Percentiles rank a stretch among this genome's conserved stretches.
Conservation (phyloP, 1,140 invertebrate species). For the Pseudomyrmex flavicornis region DNA sequence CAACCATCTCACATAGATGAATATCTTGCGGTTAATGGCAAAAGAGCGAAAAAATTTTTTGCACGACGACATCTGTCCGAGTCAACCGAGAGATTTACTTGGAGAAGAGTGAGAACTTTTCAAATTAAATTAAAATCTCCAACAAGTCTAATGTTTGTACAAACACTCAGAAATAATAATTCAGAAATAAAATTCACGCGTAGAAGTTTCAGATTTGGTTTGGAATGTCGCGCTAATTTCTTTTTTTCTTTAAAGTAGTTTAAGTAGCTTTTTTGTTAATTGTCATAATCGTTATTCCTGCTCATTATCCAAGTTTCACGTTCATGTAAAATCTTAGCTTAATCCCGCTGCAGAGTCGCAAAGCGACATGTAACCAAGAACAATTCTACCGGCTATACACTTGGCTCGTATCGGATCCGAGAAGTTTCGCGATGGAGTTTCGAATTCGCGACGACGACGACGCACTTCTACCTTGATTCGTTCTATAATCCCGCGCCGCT, state of each 20-base stretch:
- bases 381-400: background rate
- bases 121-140: slow-evolving; percentile 23
- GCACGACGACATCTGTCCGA: slow-evolving; percentile 22
- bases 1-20: slow-evolving; percentile 14
- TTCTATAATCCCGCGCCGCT: slow-evolving; percentile 27
- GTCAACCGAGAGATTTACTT: background rate
- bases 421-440: slow-evolving; percentile 38
- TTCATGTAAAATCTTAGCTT: background rate
- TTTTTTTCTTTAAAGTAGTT: background rate
- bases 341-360: background rate
- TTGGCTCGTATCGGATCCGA: slow-evolving; percentile 30
- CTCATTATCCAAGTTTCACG: slow-evolving; percentile 6
- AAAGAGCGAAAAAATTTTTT: slow-evolving; percentile 29
- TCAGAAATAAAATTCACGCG: too few species aligned
- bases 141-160: background rate
- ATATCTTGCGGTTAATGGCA: slow-evolving; percentile 44
- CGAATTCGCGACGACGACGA: slow-evolving; percentile 3
- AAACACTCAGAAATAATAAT: background rate
- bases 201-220: too few species aligned
- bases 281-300: background rate
- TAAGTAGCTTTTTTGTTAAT: background rate
- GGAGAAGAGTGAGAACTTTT: background rate
- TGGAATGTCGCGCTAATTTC: too few species aligned
- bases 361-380: background rate
- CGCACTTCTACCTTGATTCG: slow-evolving; percentile 29